Conservation (phyloP, 1,140 invertebrate genomes). For the Euschistus heros region DNA sequence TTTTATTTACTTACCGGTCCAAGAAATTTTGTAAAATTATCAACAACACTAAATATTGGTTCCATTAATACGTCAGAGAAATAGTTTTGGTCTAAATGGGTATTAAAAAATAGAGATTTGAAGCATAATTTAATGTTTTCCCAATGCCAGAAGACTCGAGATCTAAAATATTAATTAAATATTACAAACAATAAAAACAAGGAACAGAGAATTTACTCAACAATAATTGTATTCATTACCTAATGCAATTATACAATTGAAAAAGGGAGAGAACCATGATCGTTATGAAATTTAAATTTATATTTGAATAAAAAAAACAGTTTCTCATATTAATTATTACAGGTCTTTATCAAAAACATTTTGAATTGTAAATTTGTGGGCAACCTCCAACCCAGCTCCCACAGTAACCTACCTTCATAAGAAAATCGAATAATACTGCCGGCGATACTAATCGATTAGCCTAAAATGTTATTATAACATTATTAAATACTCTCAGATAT, state of each 20-base stretch:
- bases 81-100: constrained; percentile 63
- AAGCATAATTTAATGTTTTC: constrained; percentile 30
- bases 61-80: constrained; percentile 75
- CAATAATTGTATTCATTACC: background rate
- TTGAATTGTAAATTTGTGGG: too few relatives aligned
- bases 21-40: constrained; percentile 64
- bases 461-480: too few relatives aligned
- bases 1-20: constrained; percentile 28
- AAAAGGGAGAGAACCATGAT: background rate
- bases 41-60: constrained; percentile 92
- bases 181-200: background rate
- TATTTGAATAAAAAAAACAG: too few relatives aligned
- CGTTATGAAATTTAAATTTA: background rate
- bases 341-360: too few relatives aligned
- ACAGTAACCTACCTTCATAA: too few relatives aligned
- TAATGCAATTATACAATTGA: background rate
- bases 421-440: too few relatives aligned
- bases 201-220: background rate
- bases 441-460: too few relatives aligned
- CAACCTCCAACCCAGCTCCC: too few relatives aligned
- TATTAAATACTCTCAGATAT: too few relatives aligned
- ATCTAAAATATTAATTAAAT: constrained; percentile 27
- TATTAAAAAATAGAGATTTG: constrained; percentile 49
- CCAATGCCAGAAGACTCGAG: constrained; percentile 24
- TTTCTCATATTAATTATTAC: too few relatives aligned